These are phyloP conservation scores for Archips xylosteana DNA, from an alignment of 2,888 invertebrate species.

Conservation along the genomic window DNA sequence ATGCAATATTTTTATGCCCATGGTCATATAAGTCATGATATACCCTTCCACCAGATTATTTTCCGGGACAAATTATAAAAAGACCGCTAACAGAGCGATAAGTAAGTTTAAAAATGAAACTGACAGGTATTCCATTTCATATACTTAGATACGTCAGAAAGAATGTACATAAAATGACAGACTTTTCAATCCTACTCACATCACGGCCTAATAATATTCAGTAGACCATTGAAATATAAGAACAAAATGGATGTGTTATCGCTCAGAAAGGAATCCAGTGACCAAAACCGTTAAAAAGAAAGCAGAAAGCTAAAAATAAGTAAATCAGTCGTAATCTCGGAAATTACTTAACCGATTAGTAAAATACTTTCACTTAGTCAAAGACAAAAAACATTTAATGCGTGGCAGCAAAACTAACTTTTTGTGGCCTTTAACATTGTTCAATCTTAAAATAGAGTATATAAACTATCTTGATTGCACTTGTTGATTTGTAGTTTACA, in stretches of 20 bases:
- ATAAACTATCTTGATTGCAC: neutral
- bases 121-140: no score
- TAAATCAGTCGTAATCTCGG: slow-evolving; percentile 16
- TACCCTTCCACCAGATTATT: neutral
- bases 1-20: no score
- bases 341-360: slow-evolving; percentile 26
- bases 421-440: slow-evolving; percentile 4
- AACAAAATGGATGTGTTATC: neutral
- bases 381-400: slow-evolving; percentile 1
- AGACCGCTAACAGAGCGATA: no score
- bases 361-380: slow-evolving; percentile 27
- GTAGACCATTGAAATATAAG: neutral
- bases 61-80: neutral
- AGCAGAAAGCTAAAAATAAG: neutral
- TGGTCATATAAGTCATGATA: neutral
- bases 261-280: neutral
- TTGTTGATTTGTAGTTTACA: neutral
- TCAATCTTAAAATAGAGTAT: neutral
- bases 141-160: no score
- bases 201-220: no score
- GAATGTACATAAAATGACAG: no score
- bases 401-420: neutral
- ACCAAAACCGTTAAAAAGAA: neutral
- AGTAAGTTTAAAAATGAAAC: no score
- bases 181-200: no score